Percentiles rank a stretch among this genome's conserved stretches.
Conservation (phyloP, 2,113 vertebrate genomes). For the Coturnix japonica region DNA sequence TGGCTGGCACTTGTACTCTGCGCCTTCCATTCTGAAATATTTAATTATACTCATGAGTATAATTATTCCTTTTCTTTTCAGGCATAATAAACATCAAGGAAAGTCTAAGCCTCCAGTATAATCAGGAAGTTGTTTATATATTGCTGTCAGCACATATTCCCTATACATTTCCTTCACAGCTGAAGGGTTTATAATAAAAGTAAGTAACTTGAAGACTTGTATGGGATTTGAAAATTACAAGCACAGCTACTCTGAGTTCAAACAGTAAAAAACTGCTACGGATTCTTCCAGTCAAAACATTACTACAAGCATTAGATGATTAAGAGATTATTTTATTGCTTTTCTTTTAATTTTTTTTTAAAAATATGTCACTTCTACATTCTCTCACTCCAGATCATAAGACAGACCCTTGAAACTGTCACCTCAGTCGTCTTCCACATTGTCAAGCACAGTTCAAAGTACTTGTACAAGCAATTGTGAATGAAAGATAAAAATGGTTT, state of each 20-base stretch:
- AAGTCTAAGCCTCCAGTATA: conserved; percentile 5
- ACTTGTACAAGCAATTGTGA: not conserved
- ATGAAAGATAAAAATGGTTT: not conserved
- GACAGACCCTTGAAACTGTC: not conserved
- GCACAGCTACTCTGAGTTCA: not conserved
- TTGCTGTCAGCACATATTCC: conserved; percentile 17
- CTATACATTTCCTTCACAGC: not conserved
- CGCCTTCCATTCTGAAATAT: conserved; percentile 13
- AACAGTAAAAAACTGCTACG: not conserved
- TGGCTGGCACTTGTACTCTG: conserved; percentile 17
- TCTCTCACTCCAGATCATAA: not conserved
- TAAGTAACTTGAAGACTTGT: not conserved
- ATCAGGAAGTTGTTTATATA: conserved; percentile 51
- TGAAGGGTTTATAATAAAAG: conserved; percentile 4
- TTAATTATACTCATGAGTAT: conserved; percentile 55
- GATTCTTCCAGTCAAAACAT: not conserved
- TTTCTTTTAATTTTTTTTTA: not conserved
- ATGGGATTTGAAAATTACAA: not conserved
- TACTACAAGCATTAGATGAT: not conserved
- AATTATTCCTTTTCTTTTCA: conserved; percentile 48
- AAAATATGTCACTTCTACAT: not conserved
- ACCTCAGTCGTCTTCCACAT: not conserved
- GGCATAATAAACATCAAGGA: conserved; percentile 26
- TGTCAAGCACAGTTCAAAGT: not conserved
- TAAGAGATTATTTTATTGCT: not conserved